Conservation (phyloP, 2,888 invertebrate genomes). For the Galerucella pusilla region DNA sequence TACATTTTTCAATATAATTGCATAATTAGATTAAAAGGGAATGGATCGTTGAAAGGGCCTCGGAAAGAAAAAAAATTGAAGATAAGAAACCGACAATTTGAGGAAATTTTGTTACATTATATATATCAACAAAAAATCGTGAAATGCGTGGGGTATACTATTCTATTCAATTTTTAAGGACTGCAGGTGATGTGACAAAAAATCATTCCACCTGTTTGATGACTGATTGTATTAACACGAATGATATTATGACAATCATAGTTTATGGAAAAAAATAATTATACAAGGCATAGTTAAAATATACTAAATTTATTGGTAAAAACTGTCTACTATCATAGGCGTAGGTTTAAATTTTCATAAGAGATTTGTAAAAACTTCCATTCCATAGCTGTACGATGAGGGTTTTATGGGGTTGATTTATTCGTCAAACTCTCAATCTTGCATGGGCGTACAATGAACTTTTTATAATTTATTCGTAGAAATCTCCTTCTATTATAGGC, state of each 20-base stretch:
- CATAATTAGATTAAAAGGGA: background rate
- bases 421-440: no score
- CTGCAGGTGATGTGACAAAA: background rate
- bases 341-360: no score
- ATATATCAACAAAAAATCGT: background rate
- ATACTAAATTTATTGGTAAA: no score
- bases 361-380: no score
- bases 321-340: no score
- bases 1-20: background rate
- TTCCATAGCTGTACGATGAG: no score
- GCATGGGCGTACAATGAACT: no score
- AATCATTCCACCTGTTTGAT: constrained; percentile 6
- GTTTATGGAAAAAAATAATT: background rate
- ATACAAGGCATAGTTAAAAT: background rate
- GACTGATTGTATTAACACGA: background rate
- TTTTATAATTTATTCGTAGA: no score
- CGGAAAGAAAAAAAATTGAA: background rate
- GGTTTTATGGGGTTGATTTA: no score
- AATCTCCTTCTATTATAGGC: no score
- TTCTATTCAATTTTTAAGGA: background rate
- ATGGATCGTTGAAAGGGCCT: background rate
- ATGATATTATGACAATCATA: background rate
- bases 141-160: constrained; percentile 8
- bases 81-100: constrained; percentile 1
- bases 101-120: background rate